phyloP scores from a whole-genome alignment of 2,797 vertebrate species.

The Psittacula echo region DNA sequence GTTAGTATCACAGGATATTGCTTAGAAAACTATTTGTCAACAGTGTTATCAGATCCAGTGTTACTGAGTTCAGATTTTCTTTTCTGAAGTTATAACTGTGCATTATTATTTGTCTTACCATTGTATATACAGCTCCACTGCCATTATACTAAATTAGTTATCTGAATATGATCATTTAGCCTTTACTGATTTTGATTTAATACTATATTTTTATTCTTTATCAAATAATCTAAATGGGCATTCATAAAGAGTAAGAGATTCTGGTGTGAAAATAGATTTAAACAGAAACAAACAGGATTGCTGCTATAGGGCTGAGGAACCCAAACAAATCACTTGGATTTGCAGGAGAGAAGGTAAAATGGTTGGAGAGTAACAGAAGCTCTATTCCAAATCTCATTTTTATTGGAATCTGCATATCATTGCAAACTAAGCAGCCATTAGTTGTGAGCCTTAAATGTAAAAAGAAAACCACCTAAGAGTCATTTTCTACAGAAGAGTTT shows the following conservation, averaged over 20 bases:
- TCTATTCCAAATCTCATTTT: neutral
- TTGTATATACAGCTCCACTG: neutral
- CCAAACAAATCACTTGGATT: neutral
- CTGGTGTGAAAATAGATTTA: neutral
- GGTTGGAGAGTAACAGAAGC: neutral
- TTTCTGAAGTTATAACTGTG: neutral
- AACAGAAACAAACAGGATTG: neutral
- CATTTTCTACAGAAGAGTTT: neutral
- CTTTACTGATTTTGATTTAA: neutral
- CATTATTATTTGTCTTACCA: neutral
- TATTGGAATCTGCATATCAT: neutral
- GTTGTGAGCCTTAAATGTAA: neutral
- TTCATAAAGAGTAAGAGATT: neutral
- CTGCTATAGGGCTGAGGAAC: neutral
- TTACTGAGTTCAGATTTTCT: neutral
- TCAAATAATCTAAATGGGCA: neutral
- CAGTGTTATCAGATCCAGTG: neutral
- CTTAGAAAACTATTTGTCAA: neutral
- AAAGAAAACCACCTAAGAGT: neutral
- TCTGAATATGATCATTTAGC: neutral
- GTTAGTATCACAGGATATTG: neutral
- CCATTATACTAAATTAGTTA: neutral
- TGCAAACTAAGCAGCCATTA: slow-evolving; percentile 7
- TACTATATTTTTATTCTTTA: neutral
- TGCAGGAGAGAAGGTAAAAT: neutral